Percentiles rank a stretch among this genome's conserved stretches.
Conservation (phyloP, 2,888 invertebrate species). For the Drosophila crucigera region DNA sequence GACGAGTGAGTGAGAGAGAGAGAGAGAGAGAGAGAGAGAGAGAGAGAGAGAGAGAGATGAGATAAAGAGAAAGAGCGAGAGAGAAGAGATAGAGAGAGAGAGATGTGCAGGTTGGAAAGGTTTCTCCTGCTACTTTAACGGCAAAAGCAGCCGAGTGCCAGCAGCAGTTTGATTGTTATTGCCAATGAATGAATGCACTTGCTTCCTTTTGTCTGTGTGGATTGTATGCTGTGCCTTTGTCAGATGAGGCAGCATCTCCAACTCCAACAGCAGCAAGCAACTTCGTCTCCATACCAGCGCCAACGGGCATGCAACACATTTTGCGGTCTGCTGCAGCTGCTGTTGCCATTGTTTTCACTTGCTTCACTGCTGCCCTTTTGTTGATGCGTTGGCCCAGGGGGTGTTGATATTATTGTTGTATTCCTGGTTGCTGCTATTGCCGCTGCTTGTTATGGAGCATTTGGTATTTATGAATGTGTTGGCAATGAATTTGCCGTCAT, state of each 20-base stretch:
- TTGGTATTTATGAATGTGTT: conserved; percentile 68
- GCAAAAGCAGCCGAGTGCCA: conserved; percentile 59
- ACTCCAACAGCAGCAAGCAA: conserved; percentile 19
- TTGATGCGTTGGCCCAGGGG: conserved; percentile 66
- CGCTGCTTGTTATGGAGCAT: conserved; percentile 33
- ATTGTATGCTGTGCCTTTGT: conserved; percentile 48
- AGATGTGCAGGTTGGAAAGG: conserved; percentile 10
- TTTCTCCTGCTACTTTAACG: conserved; percentile 9
- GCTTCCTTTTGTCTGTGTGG: conserved; percentile 65
- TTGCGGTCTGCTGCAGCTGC: conserved; percentile 71
- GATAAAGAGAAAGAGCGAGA: neutral
- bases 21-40: conserved; percentile 17
- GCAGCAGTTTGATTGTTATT: conserved; percentile 78
- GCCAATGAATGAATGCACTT: conserved; percentile 81
- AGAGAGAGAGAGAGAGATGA: neutral
- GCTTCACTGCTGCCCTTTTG: conserved; percentile 54
- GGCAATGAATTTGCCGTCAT: conserved; percentile 75
- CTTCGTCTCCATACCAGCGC: conserved; percentile 38
- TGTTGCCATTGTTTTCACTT: conserved; percentile 65
- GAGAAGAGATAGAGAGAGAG: neutral
- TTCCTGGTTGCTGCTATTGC: conserved; percentile 32
- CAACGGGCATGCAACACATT: conserved; percentile 73
- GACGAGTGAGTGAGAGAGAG: conserved; percentile 20
- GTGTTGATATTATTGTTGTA: conserved; percentile 59
- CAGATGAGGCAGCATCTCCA: conserved; percentile 27